Base-by-base conservation (phyloP, 2,113 vertebrate species). In the Engraulis encrasicolus region DNA sequence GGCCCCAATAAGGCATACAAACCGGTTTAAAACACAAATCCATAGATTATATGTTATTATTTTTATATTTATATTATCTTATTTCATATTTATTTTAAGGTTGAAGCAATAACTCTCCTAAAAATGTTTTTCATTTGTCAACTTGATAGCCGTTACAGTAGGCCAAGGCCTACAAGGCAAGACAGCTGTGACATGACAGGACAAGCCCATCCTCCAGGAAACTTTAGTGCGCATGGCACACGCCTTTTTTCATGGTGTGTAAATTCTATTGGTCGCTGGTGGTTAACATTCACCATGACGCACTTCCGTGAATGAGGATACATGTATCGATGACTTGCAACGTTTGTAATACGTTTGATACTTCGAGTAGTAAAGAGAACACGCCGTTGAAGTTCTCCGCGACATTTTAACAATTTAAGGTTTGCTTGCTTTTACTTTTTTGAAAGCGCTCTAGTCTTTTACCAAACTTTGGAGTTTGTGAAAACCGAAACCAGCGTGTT, bases 241-340 rank as follows among this genome's bases (percentile, higher is more conserved):
- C 66, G 23, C n/a, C 6, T 14, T 23, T 54, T n/a, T 66, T 11
- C 58, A 58, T 58, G 54, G 54, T 58, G 54, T 58, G n/a, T n/a
- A 74, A 34, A 17, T 34, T 17, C 31, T 15, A 74, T 74, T 74
- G 66, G 66, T 74, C 15, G 66, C 9, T 66, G 12, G 27, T 34
- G n/a, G 11, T 74, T 74, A 17, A 14, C 27, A 34, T 74, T 74
- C 66, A n/a, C n/a, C n/a, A 27, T 74, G 66, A 74, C 66, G 66
- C 34, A 74, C 66, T 74, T 74, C 66, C 66, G 66, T 14, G 0
- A 74, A 27, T 34, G 27, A 5, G 11, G 66, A 34, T 74, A 74
- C 66, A 74, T 74, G 31, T 74, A 27, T 74, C 31, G 27, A 34
- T 74, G 66, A 74, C 12, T 74, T 74, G 66, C 66, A 74, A 74